A percentile compares a stretch with the other conserved stretches of the same genome.
Evolutionary conservation across 2,797 vertebrate species (phyloP).

Genomic region (Hydrolagus colliei): DNA sequence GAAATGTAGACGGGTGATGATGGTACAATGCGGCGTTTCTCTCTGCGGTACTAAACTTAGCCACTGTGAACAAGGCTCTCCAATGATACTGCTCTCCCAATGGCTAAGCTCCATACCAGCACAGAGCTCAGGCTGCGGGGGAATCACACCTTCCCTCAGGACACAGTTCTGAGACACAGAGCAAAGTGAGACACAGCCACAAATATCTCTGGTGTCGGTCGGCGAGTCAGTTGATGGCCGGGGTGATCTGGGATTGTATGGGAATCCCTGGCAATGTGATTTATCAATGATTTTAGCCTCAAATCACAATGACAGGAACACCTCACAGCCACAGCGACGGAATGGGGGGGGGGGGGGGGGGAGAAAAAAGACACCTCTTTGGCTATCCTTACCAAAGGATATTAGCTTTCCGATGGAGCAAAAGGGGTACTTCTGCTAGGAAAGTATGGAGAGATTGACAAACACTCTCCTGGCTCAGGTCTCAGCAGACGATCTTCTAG

Average conservation of each 20-base stretch:
- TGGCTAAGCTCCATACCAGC: conserved; percentile 74
- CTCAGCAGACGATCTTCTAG: background rate
- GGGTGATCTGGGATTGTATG: conserved; percentile 60
- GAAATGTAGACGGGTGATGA: conserved; percentile 27
- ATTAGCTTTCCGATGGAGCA: background rate
- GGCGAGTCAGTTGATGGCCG: conserved; percentile 34
- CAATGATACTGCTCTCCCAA: conserved; percentile 75
- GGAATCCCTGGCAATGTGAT: conserved; percentile 85
- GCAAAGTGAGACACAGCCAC: no score
- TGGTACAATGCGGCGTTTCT: conserved; percentile 58
- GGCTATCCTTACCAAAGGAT: no score
- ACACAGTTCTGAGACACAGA: no score
- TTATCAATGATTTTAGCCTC: conserved; percentile 67
- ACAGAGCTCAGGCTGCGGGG: conserved; percentile 49
- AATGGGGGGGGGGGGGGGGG: no score
- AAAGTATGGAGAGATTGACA: background rate
- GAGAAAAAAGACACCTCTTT: background rate
- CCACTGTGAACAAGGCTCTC: conserved; percentile 77
- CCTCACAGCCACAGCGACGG: conserved; percentile 60
- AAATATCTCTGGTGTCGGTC: no score
- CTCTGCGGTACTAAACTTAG: conserved; percentile 76
- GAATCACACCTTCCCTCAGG: conserved; percentile 18
- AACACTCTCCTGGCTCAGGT: background rate
- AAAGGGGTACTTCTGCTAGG: no score
- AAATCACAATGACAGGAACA: conserved; percentile 79